Percentiles rank a stretch among this genome's conserved stretches.
phyloP scores from a whole-genome alignment of 2,113 vertebrate genomes.

The Ceyx cyanopectus region DNA sequence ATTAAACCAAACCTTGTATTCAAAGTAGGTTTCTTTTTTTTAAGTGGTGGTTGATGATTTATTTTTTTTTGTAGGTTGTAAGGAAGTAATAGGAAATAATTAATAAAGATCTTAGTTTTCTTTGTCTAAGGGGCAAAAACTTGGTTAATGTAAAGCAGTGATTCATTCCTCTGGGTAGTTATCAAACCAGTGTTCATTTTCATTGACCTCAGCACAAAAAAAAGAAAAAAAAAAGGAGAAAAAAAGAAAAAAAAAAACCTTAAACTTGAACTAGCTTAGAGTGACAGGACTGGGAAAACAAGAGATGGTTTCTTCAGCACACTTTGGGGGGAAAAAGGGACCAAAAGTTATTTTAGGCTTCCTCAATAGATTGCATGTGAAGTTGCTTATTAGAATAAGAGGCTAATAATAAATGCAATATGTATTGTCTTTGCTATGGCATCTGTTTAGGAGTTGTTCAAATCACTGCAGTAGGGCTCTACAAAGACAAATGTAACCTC shows the following conservation, averaged over 20 bases:
- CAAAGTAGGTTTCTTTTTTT: constrained; percentile 22
- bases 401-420: constrained; percentile 77
- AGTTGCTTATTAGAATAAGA: constrained; percentile 79
- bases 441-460: constrained; percentile 80
- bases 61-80: constrained; percentile 47
- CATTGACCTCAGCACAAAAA: constrained; percentile 65
- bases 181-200: constrained; percentile 58
- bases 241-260: background rate
- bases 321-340: constrained; percentile 80
- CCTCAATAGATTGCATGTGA: constrained; percentile 78
- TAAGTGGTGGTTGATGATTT: constrained; percentile 57
- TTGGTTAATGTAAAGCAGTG: constrained; percentile 35
- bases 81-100: constrained; percentile 67
- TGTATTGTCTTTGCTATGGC: constrained; percentile 78
- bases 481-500: constrained; percentile 74
- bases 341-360: constrained; percentile 80
- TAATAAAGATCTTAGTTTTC: constrained; percentile 69
- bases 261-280: constrained; percentile 76
- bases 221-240: background rate
- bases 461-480: constrained; percentile 81
- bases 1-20: constrained; percentile 71
- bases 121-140: constrained; percentile 11
- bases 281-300: constrained; percentile 72
- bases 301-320: constrained; percentile 79
- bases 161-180: constrained; percentile 67